Percentiles rank a stretch among this genome's conserved stretches.
phyloP scores from a whole-genome alignment of 92 coral and sea anemone species.

The Palythoa heliodiscus region DNA sequence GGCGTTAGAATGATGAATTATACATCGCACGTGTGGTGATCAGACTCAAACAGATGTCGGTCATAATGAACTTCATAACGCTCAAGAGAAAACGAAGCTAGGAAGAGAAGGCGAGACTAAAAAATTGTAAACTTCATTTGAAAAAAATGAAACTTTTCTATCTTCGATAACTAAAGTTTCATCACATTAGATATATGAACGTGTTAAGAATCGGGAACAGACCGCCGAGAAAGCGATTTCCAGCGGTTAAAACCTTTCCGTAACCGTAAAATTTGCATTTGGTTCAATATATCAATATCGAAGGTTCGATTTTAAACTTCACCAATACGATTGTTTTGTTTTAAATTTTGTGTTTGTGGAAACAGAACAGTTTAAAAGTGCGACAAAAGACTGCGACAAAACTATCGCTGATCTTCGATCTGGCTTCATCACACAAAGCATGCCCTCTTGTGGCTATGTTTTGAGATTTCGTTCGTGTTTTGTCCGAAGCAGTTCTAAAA shows the following conservation, averaged over 20 bases:
- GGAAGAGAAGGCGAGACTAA: background rate
- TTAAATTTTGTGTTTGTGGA: background rate
- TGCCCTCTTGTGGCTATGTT: slow-evolving; percentile 8
- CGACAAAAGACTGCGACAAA: slow-evolving; percentile 1
- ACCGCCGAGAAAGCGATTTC: background rate
- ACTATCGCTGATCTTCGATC: slow-evolving; percentile 23
- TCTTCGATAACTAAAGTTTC: background rate
- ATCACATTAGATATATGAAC: background rate
- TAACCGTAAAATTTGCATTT: slow-evolving; percentile 22
- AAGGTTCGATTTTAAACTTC: slow-evolving; percentile 28
- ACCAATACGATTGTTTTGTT: slow-evolving; percentile 20
- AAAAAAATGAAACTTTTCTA: background rate
- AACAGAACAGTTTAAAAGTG: background rate
- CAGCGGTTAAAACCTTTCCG: slow-evolving; percentile 13
- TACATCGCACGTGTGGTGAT: slow-evolving; percentile 69
- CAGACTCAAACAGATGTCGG: slow-evolving; percentile 73
- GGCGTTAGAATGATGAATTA: slow-evolving; percentile 62
- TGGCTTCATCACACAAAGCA: background rate
- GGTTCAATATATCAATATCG: slow-evolving; percentile 14
- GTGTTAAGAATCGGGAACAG: background rate
- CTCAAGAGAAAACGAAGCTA: slow-evolving; percentile 23
- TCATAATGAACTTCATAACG: slow-evolving; percentile 58
- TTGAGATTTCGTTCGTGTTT: slow-evolving; percentile 28
- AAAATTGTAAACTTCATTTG: slow-evolving; percentile 4
- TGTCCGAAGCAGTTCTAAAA: slow-evolving; percentile 2